Percentiles rank a stretch among this genome's conserved stretches.
These are phyloP conservation scores for Theretra japonica DNA, from an alignment of 2,888 invertebrate species.

Conservation along the genomic window DNA sequence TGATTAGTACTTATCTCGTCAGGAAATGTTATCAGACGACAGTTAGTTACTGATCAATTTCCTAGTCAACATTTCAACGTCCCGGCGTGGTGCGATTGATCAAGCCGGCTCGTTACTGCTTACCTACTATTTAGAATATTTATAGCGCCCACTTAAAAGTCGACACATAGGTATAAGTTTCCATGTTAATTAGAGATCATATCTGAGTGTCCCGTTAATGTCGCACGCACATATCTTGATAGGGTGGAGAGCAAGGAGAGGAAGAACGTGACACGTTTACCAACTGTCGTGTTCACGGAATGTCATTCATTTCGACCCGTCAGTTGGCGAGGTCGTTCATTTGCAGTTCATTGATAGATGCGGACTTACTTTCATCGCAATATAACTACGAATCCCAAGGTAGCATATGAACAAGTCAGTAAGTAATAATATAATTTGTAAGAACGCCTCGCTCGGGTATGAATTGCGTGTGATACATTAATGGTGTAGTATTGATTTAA, in stretches of 20 bases:
- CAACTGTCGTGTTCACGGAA: not conserved
- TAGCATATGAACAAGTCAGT: not conserved
- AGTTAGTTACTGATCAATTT: constrained; percentile 48
- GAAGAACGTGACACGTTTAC: constrained; percentile 9
- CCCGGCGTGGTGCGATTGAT: constrained; percentile 51
- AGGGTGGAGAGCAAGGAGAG: constrained; percentile 12
- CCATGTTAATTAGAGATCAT: constrained; percentile 70
- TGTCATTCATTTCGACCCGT: not conserved
- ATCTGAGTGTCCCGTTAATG: constrained; percentile 71
- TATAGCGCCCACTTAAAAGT: constrained; percentile 15
- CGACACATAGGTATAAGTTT: constrained; percentile 10
- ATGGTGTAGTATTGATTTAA: not conserved
- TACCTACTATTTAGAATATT: constrained; percentile 30
- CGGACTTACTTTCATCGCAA: not conserved
- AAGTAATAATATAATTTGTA: not conserved
- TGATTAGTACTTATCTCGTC: constrained; percentile 52
- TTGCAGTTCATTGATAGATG: not conserved
- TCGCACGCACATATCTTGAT: constrained; percentile 32
- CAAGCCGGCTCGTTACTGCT: constrained; percentile 37
- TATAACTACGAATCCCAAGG: too few species aligned
- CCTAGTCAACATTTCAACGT: constrained; percentile 53
- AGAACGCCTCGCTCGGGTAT: not conserved
- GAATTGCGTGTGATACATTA: not conserved
- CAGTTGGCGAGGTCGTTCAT: not conserved
- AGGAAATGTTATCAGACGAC: constrained; percentile 45